A percentile compares a stretch with the other conserved stretches of the same genome.
phyloP scores from a whole-genome alignment of 2,888 invertebrate genomes.

The Orthonychiurus folsomi region DNA sequence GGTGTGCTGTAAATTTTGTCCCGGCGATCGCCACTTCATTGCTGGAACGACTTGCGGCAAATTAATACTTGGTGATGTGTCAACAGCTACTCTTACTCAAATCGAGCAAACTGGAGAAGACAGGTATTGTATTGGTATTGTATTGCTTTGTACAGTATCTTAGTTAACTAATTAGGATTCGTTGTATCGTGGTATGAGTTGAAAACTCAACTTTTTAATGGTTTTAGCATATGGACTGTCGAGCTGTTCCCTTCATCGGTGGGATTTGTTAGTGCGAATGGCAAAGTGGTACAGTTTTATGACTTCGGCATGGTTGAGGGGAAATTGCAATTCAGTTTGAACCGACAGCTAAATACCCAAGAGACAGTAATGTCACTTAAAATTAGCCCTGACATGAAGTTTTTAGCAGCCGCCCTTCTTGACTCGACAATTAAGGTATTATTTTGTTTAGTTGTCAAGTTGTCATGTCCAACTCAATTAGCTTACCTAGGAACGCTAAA shows the following conservation, averaged over 20 bases:
- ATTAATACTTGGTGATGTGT: slow-evolving; percentile 73
- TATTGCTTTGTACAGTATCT: no score
- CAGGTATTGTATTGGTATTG: no score
- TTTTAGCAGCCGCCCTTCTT: slow-evolving; percentile 78
- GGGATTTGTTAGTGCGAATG: slow-evolving; percentile 35
- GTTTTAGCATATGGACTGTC: slow-evolving; percentile 39
- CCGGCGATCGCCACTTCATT: slow-evolving; percentile 81
- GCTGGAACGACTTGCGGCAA: slow-evolving; percentile 77
- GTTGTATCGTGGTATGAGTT: background rate
- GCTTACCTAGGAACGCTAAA: no score
- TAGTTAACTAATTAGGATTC: background rate
- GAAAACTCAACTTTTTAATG: no score
- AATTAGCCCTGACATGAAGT: slow-evolving; percentile 74
- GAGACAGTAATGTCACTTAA: slow-evolving; percentile 76
- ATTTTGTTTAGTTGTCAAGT: background rate
- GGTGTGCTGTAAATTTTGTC: slow-evolving; percentile 66
- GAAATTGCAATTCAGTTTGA: slow-evolving; percentile 32
- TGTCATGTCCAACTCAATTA: no score
- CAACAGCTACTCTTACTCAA: slow-evolving; percentile 61
- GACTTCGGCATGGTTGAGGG: slow-evolving; percentile 38
- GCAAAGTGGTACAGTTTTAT: slow-evolving; percentile 33
- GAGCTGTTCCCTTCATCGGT: slow-evolving; percentile 33
- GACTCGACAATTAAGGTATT: slow-evolving; percentile 85
- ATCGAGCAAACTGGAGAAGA: slow-evolving; percentile 35
- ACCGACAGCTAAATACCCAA: slow-evolving; percentile 59